phyloP scores from a whole-genome alignment of 2,797 vertebrate genomes.

The Phoxinus dragarum region DNA sequence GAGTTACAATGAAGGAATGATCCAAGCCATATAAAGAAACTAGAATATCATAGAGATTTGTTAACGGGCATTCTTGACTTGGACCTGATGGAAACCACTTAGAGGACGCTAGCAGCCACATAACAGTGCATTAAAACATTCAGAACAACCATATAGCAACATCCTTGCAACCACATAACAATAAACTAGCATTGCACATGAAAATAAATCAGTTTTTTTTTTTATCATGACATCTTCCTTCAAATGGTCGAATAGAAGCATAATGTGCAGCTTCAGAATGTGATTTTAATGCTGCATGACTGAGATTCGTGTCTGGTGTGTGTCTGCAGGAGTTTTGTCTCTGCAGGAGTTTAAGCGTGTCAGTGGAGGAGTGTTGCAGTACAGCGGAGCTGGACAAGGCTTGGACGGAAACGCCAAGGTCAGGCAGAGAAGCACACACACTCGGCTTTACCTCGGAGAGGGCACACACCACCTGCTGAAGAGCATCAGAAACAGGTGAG shows the following conservation, averaged over 20 bases:
- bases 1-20: neutral
- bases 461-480: slow-evolving; percentile 88
- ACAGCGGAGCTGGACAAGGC: slow-evolving; percentile 66
- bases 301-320: neutral
- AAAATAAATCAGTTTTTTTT: neutral
- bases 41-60: neutral
- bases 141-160: neutral
- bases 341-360: slow-evolving; percentile 88
- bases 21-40: neutral
- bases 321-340: slow-evolving; percentile 83
- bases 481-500: slow-evolving; percentile 88
- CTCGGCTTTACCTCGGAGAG: slow-evolving; percentile 90
- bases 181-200: neutral
- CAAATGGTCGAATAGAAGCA: neutral
- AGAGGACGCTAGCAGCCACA: neutral
- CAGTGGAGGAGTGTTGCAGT: slow-evolving; percentile 85
- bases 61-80: neutral
- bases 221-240: neutral
- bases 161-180: neutral
- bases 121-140: neutral
- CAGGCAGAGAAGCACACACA: slow-evolving; percentile 90
- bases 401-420: slow-evolving; percentile 76
- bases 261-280: neutral
- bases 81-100: neutral
- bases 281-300: neutral